Evolutionary conservation across 2,888 invertebrate species (phyloP).

Genomic region (Griposia aprilina): DNA sequence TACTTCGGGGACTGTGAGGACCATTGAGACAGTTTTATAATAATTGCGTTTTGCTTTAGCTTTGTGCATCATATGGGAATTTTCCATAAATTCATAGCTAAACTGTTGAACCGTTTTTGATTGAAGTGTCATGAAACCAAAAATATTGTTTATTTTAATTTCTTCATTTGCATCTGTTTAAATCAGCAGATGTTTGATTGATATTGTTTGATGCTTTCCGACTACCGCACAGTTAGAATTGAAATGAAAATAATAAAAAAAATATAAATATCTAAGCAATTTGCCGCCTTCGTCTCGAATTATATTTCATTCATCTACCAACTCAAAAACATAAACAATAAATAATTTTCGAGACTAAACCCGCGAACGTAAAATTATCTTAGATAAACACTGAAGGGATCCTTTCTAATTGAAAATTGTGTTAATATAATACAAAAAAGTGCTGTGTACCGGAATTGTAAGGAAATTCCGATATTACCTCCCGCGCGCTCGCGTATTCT

Average conservation of each 20-base stretch:
- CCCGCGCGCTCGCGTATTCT: neutral
- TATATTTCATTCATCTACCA: conserved; percentile 2
- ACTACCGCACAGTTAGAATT: neutral
- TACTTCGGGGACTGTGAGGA: neutral
- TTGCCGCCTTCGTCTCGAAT: neutral
- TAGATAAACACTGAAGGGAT: conserved; percentile 23
- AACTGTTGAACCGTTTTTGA: neutral
- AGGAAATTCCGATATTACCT: neutral
- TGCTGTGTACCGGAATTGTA: conserved; percentile 18
- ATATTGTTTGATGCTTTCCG: neutral
- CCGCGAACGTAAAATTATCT: conserved; percentile 10
- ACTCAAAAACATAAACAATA: conserved; percentile 13
- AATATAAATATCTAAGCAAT: conserved; percentile 4
- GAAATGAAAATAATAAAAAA: conserved; percentile 14
- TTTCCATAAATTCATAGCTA: no score
- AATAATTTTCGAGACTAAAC: neutral
- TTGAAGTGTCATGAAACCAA: neutral
- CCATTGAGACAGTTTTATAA: neutral
- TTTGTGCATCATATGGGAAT: no score
- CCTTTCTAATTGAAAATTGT: conserved; percentile 39
- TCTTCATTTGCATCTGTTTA: conserved; percentile 10
- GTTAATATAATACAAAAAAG: conserved; percentile 22
- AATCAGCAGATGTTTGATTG: neutral
- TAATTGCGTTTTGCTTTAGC: neutral
- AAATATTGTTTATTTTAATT: neutral